A percentile compares a stretch with the other conserved stretches of the same genome.
phyloP scores from a whole-genome alignment of 1,140 invertebrate species.

The Bradynema listronoti region DNA sequence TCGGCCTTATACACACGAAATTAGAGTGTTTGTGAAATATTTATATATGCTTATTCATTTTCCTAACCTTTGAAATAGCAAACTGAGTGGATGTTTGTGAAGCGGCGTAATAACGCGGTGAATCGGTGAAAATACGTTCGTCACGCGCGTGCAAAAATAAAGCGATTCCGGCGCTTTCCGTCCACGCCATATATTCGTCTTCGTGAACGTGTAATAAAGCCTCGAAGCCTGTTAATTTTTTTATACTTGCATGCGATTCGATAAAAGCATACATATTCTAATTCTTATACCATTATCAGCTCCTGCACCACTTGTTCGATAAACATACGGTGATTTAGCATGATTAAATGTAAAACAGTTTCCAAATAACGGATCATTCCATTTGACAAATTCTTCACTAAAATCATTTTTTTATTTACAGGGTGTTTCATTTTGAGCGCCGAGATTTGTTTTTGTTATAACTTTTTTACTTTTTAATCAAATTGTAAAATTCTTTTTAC shows the following conservation, averaged over 20 bases:
- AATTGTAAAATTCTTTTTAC: no score
- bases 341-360: conserved; percentile 37
- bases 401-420: conserved; percentile 8
- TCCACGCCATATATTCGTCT: conserved; percentile 29
- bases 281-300: conserved; percentile 11
- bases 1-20: no score
- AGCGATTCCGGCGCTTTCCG: conserved; percentile 16
- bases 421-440: no score
- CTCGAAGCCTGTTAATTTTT: conserved; percentile 18
- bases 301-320: not conserved
- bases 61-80: conserved; percentile 13
- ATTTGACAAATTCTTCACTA: conserved; percentile 19
- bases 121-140: conserved; percentile 24
- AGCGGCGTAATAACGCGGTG: conserved; percentile 12
- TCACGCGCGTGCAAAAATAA: conserved; percentile 17
- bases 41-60: no score
- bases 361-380: conserved; percentile 19
- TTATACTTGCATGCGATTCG: not conserved
- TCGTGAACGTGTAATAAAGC: conserved; percentile 22
- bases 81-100: conserved; percentile 10
- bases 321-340: not conserved
- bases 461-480: no score
- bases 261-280: not conserved
- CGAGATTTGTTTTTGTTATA: no score
- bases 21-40: no score